These are phyloP conservation scores for Lepidocolaptes lacrymiger DNA, from an alignment of 2,797 vertebrate species.

Conservation along the genomic window DNA sequence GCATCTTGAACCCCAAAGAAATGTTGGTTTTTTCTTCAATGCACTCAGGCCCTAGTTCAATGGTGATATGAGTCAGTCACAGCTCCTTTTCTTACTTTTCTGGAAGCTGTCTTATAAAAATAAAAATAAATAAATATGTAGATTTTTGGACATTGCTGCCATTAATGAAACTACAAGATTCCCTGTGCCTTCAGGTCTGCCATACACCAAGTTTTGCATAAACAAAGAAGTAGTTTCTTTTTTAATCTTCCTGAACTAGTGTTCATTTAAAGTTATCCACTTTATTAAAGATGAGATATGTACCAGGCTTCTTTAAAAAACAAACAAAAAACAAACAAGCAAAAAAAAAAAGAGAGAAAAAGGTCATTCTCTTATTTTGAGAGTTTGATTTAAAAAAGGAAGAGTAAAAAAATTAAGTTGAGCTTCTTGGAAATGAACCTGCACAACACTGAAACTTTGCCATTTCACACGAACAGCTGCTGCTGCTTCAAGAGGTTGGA, in stretches of 20 bases:
- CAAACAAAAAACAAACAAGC: background rate
- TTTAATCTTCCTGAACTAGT: background rate
- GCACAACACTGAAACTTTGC: background rate
- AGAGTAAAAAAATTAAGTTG: background rate
- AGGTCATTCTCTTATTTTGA: background rate
- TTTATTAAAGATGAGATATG: background rate
- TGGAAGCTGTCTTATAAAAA: background rate
- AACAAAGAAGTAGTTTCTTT: background rate
- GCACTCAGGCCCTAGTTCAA: background rate
- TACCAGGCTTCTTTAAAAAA: background rate
- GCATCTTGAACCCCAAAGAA: background rate
- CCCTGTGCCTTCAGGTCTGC: background rate
- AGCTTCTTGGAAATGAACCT: background rate
- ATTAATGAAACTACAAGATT: background rate
- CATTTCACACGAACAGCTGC: background rate
- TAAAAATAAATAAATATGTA: background rate
- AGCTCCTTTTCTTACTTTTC: background rate
- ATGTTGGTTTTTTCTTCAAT: background rate
- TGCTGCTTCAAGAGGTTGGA: constrained; percentile 43
- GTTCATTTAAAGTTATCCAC: background rate
- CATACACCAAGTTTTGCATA: background rate
- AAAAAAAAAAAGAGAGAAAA: background rate
- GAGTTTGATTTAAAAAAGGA: background rate
- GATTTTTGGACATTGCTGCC: background rate
- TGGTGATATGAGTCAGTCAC: background rate